Evolutionary conservation across 2,888 invertebrate species (phyloP), one percentile per base, ranked within the genome.

Genomic region (Eugnorisma glareosa): DNA sequence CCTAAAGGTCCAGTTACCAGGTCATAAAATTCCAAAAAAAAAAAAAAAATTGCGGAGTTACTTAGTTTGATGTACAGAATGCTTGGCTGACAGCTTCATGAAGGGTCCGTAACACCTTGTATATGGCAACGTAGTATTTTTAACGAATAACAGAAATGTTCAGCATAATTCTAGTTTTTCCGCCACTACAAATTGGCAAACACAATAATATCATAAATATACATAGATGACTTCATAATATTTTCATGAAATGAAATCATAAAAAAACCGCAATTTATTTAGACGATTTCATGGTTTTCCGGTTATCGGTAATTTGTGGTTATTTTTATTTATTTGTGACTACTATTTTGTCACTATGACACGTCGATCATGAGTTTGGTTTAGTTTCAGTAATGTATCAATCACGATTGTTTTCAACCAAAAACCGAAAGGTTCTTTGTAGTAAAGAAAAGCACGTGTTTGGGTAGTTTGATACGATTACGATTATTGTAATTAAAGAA

Each of bases 361-460:
- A 78, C 15, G 51, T 45, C 3, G 37, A 37, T 73, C 37, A 48
- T 37, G 15, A 24, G 1, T 61, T 24, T 35, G 21, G 35, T 31
- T 48, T 11, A 78, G 31, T 77, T 57, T 57, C 18, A 37, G 0
- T 57, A 21, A 67, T 45, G 1, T 1, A 18, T 1, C 2, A 8
- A 31, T 77, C 51, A 75, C 64, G 75, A 64, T 35, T 63, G 4
- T 76, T 2, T 31, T 57, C 28, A 31, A 76, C 15, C 15, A 40
- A 2, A 24, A 21, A 6, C 8, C 24, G 10, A 24, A 48, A 59
- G 21, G 24, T 8, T 11, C 11, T 24, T 6, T 11, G 24, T 31
- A 31, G 51, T 71, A 11, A 28, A 2, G 1, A 48, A 51, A 40
- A 54, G 3, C 37, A 67, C 18, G 57, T 28, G 0, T 57, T 15